These are phyloP conservation scores for Drosophila busckii DNA, from an alignment of 1,140 invertebrate species.

Conservation along the genomic window DNA sequence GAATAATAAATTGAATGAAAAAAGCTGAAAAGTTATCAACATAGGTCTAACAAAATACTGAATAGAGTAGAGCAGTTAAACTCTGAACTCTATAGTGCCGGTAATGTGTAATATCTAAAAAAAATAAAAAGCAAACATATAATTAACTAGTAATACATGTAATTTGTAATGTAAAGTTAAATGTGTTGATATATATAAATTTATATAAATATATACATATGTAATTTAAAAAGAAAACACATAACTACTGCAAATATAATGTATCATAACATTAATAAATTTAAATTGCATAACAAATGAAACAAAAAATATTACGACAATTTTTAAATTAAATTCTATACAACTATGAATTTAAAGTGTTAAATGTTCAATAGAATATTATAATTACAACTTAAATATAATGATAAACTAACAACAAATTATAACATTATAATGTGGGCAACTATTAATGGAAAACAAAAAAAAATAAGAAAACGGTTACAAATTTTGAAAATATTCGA, in stretches of 20 bases:
- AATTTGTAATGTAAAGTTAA: constrained; percentile 44
- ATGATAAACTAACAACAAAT: constrained; percentile 20
- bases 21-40: not conserved
- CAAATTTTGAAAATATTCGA: constrained; percentile 5
- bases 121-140: constrained; percentile 3
- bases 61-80: constrained; percentile 1
- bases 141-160: constrained; percentile 12
- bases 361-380: constrained; percentile 71
- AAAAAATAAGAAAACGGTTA: constrained; percentile 14
- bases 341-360: constrained; percentile 61
- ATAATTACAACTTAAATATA: constrained; percentile 53
- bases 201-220: constrained; percentile 28
- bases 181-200: constrained; percentile 35
- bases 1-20: not conserved
- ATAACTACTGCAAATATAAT: constrained; percentile 24
- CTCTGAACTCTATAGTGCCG: constrained; percentile 53
- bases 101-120: constrained; percentile 64
- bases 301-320: constrained; percentile 38
- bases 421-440: constrained; percentile 23
- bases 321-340: constrained; percentile 41
- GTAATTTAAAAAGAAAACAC: constrained; percentile 23
- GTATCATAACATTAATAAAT: constrained; percentile 29
- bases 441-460: constrained; percentile 4
- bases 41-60: no score
- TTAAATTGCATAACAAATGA: constrained; percentile 25